A percentile compares a stretch with the other conserved stretches of the same genome.
phyloP scores from a whole-genome alignment of 1,140 invertebrate species.

The Monomorium pharaonis region DNA sequence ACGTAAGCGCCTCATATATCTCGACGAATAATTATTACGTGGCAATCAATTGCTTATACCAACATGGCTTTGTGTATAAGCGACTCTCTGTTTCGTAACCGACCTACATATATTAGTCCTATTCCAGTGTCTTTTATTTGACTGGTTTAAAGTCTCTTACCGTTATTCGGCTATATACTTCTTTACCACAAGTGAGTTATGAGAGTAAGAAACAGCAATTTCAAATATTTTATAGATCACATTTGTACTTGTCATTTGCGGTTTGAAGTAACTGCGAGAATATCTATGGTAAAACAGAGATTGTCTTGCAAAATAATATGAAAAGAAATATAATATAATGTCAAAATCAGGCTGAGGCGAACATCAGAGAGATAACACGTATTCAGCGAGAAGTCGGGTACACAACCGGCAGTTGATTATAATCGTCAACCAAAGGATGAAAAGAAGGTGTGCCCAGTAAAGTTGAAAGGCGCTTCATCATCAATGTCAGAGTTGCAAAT shows the following conservation, averaged over 20 bases:
- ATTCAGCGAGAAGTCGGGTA: conserved; percentile 36
- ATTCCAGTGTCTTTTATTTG: not conserved
- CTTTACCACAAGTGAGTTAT: not conserved
- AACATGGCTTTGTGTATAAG: not conserved
- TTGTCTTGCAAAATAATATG: not conserved
- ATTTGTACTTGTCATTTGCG: not conserved
- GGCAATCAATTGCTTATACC: not conserved
- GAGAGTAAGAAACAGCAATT: not conserved
- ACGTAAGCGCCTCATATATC: conserved; percentile 42
- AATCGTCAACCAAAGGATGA: conserved; percentile 59
- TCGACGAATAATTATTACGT: conserved; percentile 16
- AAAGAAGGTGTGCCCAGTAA: conserved; percentile 60
- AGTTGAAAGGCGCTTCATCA: conserved; percentile 69
- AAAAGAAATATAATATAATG: conserved; percentile 50
- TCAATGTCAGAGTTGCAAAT: conserved; percentile 64
- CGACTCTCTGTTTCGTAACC: conserved; percentile 8
- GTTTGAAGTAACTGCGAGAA: not conserved
- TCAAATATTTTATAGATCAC: not conserved
- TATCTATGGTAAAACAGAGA: not conserved
- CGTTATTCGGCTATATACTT: not conserved
- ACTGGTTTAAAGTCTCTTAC: not conserved
- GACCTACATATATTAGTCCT: not conserved
- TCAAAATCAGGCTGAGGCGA: conserved; percentile 36
- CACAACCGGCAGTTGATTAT: conserved; percentile 48
- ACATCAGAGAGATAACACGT: conserved; percentile 14